A percentile compares a stretch with the other conserved stretches of the same genome.
phyloP scores from a whole-genome alignment of 2,888 invertebrate species.

The Antheraea assamensis region DNA sequence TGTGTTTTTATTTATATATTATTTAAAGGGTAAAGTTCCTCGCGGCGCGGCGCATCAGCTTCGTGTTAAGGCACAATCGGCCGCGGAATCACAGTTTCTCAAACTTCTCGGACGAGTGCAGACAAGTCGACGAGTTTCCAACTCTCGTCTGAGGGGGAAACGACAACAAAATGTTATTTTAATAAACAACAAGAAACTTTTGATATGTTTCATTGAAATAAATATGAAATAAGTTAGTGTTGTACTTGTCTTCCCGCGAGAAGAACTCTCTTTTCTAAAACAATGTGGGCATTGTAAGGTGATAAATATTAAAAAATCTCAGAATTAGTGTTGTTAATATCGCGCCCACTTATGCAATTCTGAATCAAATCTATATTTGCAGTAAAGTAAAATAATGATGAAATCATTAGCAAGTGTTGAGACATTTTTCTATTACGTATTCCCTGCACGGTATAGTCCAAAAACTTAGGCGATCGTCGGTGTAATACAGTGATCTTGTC shows the following conservation, averaged over 20 bases:
- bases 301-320: too few species aligned
- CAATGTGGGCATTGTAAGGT: too few species aligned
- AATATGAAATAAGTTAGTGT: neutral
- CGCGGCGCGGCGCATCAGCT: neutral
- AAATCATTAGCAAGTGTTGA: too few species aligned
- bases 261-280: too few species aligned
- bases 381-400: too few species aligned
- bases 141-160: slow-evolving; percentile 5
- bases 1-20: neutral
- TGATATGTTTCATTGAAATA: slow-evolving; percentile 30
- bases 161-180: slow-evolving; percentile 51
- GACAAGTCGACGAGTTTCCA: slow-evolving; percentile 1
- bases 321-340: too few species aligned
- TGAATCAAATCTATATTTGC: too few species aligned
- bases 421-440: too few species aligned
- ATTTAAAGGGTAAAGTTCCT: neutral
- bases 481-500: too few species aligned
- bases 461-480: too few species aligned
- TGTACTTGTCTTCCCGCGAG: neutral
- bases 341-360: too few species aligned
- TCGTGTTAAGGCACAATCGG: neutral
- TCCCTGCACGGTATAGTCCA: too few species aligned
- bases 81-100: slow-evolving; percentile 9
- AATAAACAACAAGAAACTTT: slow-evolving; percentile 54
- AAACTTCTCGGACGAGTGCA: slow-evolving; percentile 7